Evolutionary conservation across 53 echinoderm and acorn worm species (phyloP).

Genomic region (Glandiceps talaboti): DNA sequence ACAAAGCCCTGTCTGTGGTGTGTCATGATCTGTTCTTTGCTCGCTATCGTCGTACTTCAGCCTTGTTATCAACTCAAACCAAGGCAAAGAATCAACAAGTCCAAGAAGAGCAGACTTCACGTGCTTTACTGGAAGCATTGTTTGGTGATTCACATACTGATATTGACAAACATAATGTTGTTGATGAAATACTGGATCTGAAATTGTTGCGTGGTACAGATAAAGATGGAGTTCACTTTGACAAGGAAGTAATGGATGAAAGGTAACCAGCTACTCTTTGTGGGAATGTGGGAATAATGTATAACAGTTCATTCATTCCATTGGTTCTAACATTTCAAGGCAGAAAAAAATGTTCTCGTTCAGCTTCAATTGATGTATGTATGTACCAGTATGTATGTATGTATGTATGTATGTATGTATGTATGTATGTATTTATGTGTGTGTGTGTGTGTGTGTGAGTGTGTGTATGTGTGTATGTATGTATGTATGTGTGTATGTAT

Average conservation of each 20-base stretch:
- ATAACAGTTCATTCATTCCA: no score
- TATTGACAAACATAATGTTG: slow-evolving; percentile 47
- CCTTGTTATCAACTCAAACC: not conserved
- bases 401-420: no score
- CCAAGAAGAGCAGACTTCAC: slow-evolving; percentile 18
- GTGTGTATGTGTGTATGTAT: no score
- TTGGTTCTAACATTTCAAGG: no score
- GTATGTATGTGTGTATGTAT: no score
- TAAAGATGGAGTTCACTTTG: slow-evolving; percentile 61
- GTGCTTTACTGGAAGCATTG: slow-evolving; percentile 45
- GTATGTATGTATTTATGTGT: no score
- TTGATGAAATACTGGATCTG: slow-evolving; percentile 66
- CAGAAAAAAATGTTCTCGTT: no score
- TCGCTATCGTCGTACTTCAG: slow-evolving; percentile 45
- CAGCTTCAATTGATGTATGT: no score
- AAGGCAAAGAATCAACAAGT: slow-evolving; percentile 6
- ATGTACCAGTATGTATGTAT: no score
- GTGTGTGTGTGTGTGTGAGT: no score
- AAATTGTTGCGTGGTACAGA: slow-evolving; percentile 70
- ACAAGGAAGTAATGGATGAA: slow-evolving; percentile 42
- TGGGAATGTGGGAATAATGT: no score
- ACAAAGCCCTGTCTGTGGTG: slow-evolving; percentile 65
- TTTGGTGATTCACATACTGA: slow-evolving; percentile 54
- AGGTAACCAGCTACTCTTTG: slow-evolving; percentile 31
- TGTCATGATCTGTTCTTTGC: slow-evolving; percentile 99